A percentile compares a stretch with the other conserved stretches of the same genome.
Conservation (phyloP, 2,113 vertebrate genomes). For the Pelobates fuscus region DNA sequence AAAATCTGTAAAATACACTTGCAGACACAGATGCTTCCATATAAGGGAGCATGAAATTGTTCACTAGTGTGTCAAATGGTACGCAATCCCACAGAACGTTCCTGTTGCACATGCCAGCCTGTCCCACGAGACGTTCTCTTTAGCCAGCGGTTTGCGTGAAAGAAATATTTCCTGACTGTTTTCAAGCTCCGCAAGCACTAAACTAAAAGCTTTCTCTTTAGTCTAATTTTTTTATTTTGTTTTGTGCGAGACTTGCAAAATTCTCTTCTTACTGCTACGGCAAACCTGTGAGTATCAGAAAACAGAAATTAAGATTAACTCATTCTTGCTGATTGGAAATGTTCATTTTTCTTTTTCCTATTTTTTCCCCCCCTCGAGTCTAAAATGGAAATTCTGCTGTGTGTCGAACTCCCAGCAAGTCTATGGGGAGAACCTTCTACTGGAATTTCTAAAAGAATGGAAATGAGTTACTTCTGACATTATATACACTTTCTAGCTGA, state of each 20-base stretch:
- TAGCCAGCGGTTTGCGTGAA: conserved; percentile 38
- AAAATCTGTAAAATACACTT: neutral
- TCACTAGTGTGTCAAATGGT: conserved; percentile 1
- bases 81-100: conserved; percentile 33
- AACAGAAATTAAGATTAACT: neutral
- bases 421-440: conserved; percentile 57
- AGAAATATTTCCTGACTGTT: conserved; percentile 50
- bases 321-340: neutral
- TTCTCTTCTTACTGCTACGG: neutral
- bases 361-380: neutral
- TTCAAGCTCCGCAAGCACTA: conserved; percentile 32
- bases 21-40: neutral
- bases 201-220: too few species aligned
- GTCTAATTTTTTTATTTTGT: too few species aligned
- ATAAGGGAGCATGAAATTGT: conserved; percentile 43
- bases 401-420: conserved; percentile 20
- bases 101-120: conserved; percentile 41
- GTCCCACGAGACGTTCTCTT: conserved; percentile 44
- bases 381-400: conserved; percentile 66
- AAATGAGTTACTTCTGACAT: too few species aligned
- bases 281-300: too few species aligned
- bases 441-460: conserved; percentile 51
- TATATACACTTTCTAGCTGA: too few species aligned
- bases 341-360: conserved; percentile 17
- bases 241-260: neutral